Conservation (phyloP, 2,888 invertebrate species). For the Herminia tarsipennalis region DNA sequence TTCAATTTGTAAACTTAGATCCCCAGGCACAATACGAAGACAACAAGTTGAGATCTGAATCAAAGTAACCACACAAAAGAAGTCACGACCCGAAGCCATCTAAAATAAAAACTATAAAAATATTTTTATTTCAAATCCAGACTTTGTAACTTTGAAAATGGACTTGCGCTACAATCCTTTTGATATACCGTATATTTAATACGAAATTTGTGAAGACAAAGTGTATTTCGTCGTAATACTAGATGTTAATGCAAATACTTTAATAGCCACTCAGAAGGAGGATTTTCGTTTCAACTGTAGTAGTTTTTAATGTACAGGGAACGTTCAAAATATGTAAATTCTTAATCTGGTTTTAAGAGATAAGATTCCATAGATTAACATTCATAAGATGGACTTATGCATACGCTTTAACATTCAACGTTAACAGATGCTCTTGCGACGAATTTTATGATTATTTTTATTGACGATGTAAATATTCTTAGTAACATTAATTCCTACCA, state of each 20-base stretch:
- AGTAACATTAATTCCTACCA: conserved; percentile 15
- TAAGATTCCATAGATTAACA: conserved; percentile 36
- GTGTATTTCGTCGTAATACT: conserved; percentile 21
- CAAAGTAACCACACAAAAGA: conserved; percentile 1
- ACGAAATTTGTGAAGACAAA: conserved; percentile 19
- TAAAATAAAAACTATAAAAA: not conserved
- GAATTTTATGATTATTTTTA: conserved; percentile 34
- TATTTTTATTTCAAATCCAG: too few species aligned
- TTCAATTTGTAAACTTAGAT: not conserved
- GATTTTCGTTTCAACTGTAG: conserved; percentile 29
- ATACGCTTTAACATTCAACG: conserved; percentile 30
- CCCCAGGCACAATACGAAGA: not conserved
- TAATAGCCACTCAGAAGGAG: conserved; percentile 22
- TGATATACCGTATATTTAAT: not conserved
- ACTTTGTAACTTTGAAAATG: too few species aligned
- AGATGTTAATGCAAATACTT: conserved; percentile 30
- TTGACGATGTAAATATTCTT: conserved; percentile 28
- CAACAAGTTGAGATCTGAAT: conserved; percentile 1
- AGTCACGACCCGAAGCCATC: too few species aligned
- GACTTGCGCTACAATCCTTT: too few species aligned
- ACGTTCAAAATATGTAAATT: conserved; percentile 38
- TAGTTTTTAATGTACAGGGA: conserved; percentile 35
- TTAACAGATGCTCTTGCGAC: conserved; percentile 20
- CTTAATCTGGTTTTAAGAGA: conserved; percentile 30
- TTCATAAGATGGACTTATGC: conserved; percentile 21